A percentile compares a stretch with the other conserved stretches of the same genome.
These are phyloP conservation scores for Stichopus horrens DNA, from an alignment of 53 echinoderm and acorn worm species.

Conservation along the genomic window DNA sequence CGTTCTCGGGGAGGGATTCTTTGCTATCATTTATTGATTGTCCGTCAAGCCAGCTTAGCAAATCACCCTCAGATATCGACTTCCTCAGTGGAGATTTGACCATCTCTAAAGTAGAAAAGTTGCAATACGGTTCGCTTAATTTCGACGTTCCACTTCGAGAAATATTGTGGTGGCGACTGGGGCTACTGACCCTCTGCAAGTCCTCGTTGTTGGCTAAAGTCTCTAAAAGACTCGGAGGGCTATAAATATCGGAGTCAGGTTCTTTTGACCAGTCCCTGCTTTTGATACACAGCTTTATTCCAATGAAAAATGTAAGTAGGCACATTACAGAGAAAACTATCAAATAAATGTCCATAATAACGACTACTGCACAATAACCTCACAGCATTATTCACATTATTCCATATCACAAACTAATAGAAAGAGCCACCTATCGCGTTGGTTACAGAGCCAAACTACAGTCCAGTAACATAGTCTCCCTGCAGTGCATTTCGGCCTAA, in stretches of 20 bases:
- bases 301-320: background rate
- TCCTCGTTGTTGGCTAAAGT: background rate
- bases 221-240: constrained; percentile 9
- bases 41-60: background rate
- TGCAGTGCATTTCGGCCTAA: too few relatives aligned
- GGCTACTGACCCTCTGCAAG: background rate
- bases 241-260: background rate
- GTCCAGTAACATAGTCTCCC: too few relatives aligned
- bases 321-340: background rate
- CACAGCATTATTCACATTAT: background rate
- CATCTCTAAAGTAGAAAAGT: constrained; percentile 9
- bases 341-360: background rate
- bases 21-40: background rate
- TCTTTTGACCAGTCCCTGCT: constrained; percentile 23
- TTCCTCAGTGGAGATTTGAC: constrained; percentile 27
- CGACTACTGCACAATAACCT: background rate
- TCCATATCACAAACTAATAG: background rate
- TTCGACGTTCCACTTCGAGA: background rate
- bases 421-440: too few relatives aligned
- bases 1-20: background rate
- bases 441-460: too few relatives aligned
- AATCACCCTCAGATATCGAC: constrained; percentile 25
- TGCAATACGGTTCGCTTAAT: background rate
- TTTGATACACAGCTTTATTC: constrained; percentile 13
- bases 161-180: background rate